Base-by-base conservation (phyloP, 2,888 invertebrate species). In the Phalera bucephala region DNA sequence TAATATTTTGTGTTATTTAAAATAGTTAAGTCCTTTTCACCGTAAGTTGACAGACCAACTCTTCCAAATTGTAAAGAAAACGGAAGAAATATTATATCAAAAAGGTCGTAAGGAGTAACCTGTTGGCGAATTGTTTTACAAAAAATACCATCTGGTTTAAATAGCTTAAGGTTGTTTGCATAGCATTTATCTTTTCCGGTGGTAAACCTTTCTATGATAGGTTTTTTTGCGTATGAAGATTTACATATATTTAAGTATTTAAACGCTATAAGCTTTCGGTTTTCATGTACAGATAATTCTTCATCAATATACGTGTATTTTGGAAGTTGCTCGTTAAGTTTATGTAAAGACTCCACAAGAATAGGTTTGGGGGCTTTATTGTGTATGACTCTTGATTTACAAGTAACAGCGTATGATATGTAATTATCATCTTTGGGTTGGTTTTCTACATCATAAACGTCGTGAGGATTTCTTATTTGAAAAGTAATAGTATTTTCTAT, bases 261-360 rank as follows among this genome's bases (percentile, higher is more conserved):
- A 1, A 45, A 25, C 23, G 72, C 78, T 11, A 50, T 52, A 29
- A 58, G 40, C 52, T 67, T 72, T 33, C 45, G 29, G 19, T 38
- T n/a, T 1, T 46, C 42, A 1, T 43, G 44, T 28, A 43, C 43
- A 29, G 42, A 20, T 1, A 46, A 2, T 45, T 59, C 53, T 37
- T 53, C 47, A 27, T 61, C 60, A 12, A 79, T 32, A 47, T 73
- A 85, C 3, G 88, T 80, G 45, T 80, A 84, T 5, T 43, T 45
- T 30, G 60, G 52, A 42, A 71, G 59, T 40, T 48, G 63, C 28
- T 86, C 82, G 22, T 58, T 48, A 30, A 89, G 49, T 56, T 69
- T 81, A 40, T 86, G 86, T 28, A 85, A 55, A 21, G 89, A 88
- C 57, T 83, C 73, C 19, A 77, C 46, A 4, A 49, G 26, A 21